Evolutionary conservation across 2,888 invertebrate genomes (phyloP).

Genomic region (Megaustenia siamemsis): DNA sequence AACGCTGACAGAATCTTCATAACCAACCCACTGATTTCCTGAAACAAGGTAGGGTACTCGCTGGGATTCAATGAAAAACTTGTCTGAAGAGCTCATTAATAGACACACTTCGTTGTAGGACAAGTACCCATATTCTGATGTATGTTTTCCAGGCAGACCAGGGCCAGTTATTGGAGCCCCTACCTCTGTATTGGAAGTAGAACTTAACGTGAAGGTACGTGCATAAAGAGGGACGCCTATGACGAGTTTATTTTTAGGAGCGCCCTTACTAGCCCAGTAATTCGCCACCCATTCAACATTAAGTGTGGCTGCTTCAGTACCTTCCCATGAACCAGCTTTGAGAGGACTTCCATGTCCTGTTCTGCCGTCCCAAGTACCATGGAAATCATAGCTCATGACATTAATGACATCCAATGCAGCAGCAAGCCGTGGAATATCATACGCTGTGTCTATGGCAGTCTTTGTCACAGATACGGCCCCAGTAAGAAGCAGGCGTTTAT

Average conservation of each 20-base stretch:
- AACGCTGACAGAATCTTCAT: conserved; percentile 64
- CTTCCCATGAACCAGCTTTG: conserved; percentile 54
- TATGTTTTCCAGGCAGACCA: conserved; percentile 70
- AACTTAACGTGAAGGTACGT: conserved; percentile 91
- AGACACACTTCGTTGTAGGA: conserved; percentile 74
- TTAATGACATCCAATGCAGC: conserved; percentile 66
- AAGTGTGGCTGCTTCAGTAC: conserved; percentile 42
- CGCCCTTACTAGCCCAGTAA: conserved; percentile 84
- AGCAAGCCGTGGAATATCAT: conserved; percentile 38
- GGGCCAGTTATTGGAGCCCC: conserved; percentile 68
- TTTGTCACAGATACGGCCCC: conserved; percentile 48
- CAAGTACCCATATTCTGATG: conserved; percentile 71
- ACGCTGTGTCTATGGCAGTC: conserved; percentile 38
- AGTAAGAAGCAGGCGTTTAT: conserved; percentile 35
- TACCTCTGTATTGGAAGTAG: conserved; percentile 74
- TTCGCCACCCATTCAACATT: conserved; percentile 72
- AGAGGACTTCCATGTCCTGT: conserved; percentile 76
- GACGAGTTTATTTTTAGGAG: conserved; percentile 92
- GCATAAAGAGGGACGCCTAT: conserved; percentile 96
- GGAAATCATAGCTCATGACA: conserved; percentile 73
- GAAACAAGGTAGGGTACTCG: conserved; percentile 84
- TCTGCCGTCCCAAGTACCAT: conserved; percentile 72
- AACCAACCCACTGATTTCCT: conserved; percentile 66
- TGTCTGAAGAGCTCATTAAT: neutral
- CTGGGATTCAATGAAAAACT: conserved; percentile 20